Percentiles rank a stretch among this genome's conserved stretches.
These are phyloP conservation scores for Rhopilema esculentum DNA, from an alignment of 30 jellyfish, hydroid and myxozoan genomes.

Conservation along the genomic window DNA sequence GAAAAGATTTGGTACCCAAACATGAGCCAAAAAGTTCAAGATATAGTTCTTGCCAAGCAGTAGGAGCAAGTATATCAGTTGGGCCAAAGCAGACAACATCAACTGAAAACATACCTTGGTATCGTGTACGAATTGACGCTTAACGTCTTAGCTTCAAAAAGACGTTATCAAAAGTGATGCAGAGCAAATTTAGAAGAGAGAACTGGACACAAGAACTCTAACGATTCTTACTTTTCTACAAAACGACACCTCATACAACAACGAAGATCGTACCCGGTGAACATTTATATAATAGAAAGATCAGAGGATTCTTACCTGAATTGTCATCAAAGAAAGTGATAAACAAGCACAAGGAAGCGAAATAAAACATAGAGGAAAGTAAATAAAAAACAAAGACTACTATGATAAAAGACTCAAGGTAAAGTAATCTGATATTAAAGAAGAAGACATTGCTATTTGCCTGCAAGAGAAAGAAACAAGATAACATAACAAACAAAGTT, in stretches of 20 bases:
- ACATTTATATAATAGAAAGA: not conserved
- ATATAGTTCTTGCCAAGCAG: constrained; percentile 74
- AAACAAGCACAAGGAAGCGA: constrained; percentile 4
- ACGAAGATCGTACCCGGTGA: constrained; percentile 2
- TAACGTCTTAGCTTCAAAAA: too few species aligned
- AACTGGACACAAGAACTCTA: not conserved
- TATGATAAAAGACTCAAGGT: constrained; percentile 8
- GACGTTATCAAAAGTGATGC: too few species aligned
- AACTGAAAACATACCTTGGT: constrained; percentile 55
- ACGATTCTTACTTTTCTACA: not conserved
- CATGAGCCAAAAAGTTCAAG: constrained; percentile 42
- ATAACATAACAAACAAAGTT: too few species aligned
- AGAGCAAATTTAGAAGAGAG: too few species aligned
- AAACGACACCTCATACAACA: constrained; percentile 8
- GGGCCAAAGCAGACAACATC: constrained; percentile 59
- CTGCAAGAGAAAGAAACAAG: too few species aligned
- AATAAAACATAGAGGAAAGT: constrained; percentile 6
- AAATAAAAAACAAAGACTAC: constrained; percentile 1
- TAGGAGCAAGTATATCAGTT: constrained; percentile 21
- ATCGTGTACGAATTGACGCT: constrained; percentile 59
- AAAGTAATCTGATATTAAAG: constrained; percentile 7
- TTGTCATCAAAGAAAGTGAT: constrained; percentile 22
- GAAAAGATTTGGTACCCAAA: constrained; percentile 64
- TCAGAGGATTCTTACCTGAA: not conserved
- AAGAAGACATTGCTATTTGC: constrained; percentile 13